Percentiles rank a stretch among this genome's conserved stretches.
These are phyloP conservation scores for Geopemphigus sp. DNA, from an alignment of 1,140 invertebrate species.

Conservation along the genomic window DNA sequence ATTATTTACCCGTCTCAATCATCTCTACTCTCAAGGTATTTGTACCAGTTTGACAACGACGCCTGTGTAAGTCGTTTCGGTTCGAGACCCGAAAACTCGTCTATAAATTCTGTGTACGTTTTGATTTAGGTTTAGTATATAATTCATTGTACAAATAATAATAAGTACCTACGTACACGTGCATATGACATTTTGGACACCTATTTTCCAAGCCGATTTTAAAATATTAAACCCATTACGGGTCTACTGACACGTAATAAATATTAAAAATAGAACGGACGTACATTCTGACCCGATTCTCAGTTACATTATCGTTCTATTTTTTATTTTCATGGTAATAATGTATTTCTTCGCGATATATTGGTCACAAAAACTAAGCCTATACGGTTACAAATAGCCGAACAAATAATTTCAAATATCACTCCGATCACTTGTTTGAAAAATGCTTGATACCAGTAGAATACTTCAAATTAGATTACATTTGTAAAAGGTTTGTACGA, in stretches of 20 bases:
- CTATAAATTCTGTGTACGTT: neutral
- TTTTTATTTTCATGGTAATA: too few relatives aligned
- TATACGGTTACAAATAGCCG: too few relatives aligned
- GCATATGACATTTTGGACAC: neutral
- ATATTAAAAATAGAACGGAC: neutral
- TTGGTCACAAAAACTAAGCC: too few relatives aligned
- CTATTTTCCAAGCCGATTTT: neutral
- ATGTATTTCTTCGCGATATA: too few relatives aligned
- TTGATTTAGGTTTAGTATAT: neutral
- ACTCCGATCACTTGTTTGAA: too few relatives aligned
- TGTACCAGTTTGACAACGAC: constrained; percentile 8
- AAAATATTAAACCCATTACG: neutral
- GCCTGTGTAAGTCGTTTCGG: neutral
- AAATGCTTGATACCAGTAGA: too few relatives aligned
- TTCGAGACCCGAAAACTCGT: neutral
- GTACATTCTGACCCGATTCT: constrained; percentile 5
- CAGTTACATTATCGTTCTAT: too few relatives aligned
- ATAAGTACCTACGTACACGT: neutral
- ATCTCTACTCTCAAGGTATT: neutral
- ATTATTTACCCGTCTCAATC: too few relatives aligned
- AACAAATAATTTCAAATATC: too few relatives aligned
- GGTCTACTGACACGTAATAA: neutral
- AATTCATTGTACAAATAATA: neutral
- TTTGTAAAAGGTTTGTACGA: too few relatives aligned
- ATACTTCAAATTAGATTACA: too few relatives aligned